Evolutionary conservation across 35 echinoderm and acorn worm genomes (phyloP).

Genomic region (Eucidaris tribuloides): DNA sequence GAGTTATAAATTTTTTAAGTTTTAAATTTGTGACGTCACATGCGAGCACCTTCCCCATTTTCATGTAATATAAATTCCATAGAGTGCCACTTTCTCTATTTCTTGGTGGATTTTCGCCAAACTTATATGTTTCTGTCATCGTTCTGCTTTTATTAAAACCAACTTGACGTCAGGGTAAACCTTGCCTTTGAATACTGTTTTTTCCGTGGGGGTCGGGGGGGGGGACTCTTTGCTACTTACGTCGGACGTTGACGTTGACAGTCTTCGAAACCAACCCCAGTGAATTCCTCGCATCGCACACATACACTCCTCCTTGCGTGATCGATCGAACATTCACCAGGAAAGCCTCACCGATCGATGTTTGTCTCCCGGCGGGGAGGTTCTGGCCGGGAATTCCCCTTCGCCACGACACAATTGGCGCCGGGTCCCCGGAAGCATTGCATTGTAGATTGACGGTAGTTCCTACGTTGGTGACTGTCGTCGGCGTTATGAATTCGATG

Average conservation of each 20-base stretch:
- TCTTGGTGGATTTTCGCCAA: too few relatives aligned
- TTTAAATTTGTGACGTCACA: too few relatives aligned
- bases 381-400: background rate
- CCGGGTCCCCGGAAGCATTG: conserved; percentile 47
- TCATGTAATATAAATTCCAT: too few relatives aligned
- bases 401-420: conserved; percentile 14
- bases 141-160: too few relatives aligned
- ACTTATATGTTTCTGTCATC: too few relatives aligned
- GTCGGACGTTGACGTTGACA: conserved; percentile 23
- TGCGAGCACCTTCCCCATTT: too few relatives aligned
- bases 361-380: background rate
- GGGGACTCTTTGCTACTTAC: too few relatives aligned
- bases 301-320: conserved; percentile 26
- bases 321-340: background rate
- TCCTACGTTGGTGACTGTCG: background rate
- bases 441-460: background rate
- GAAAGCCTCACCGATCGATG: background rate
- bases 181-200: too few relatives aligned
- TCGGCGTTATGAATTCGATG: conserved; percentile 16
- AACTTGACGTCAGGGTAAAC: too few relatives aligned
- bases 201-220: too few relatives aligned
- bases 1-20: too few relatives aligned
- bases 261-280: background rate
- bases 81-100: too few relatives aligned
- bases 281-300: conserved; percentile 32